Base-by-base conservation (phyloP, 1,140 invertebrate species). In the Atta colombica region DNA sequence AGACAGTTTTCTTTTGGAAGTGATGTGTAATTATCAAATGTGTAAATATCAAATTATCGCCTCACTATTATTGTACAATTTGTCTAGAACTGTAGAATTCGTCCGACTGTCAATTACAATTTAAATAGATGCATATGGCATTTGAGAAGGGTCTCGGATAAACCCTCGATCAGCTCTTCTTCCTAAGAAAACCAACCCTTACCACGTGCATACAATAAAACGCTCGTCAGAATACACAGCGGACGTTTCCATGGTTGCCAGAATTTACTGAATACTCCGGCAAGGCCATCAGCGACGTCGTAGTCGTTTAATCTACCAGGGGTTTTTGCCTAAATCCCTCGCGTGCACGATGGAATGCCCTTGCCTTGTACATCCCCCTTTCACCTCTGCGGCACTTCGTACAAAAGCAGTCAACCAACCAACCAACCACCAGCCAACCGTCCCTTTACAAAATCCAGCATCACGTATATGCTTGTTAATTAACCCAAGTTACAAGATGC, bases 281-380 rank as follows among this genome's bases (percentile, higher is more conserved):
- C 88, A 87, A 90, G 91, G 74, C 77, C 89, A 93, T 93, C 90
- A 91, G 85, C 86, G 89, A 88, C 87, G 85, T 87, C 89, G 85
- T 89, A 89, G 89, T 69, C 84, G 89, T 92, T 93, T 92, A 93
- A 92, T 92, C 90, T 93, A 77, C 85, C 85, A 18, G 61, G 72
- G 60, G 58, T 78, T 78, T 65, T 49, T 77, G 74, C 31, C 39
- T 84, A 77, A 80, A 84, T 21, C 72, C 77, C 78, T 87, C 86
- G 77, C 77, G 68, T 68, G 58, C 72, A n/a, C 77, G 39, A 88
- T 74, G 49, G 45, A 49, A 35, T 66, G 75, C 88, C 86, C 84
- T 68, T 63, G 49, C 69, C 63, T 51, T 45, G n/a, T 49, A 53
- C 4, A 35, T 39, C 8, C 31, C 69, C 80, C 45, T 74, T 71